Conservation (phyloP, 2,113 vertebrate genomes). For the Mionectes macconnelli region DNA sequence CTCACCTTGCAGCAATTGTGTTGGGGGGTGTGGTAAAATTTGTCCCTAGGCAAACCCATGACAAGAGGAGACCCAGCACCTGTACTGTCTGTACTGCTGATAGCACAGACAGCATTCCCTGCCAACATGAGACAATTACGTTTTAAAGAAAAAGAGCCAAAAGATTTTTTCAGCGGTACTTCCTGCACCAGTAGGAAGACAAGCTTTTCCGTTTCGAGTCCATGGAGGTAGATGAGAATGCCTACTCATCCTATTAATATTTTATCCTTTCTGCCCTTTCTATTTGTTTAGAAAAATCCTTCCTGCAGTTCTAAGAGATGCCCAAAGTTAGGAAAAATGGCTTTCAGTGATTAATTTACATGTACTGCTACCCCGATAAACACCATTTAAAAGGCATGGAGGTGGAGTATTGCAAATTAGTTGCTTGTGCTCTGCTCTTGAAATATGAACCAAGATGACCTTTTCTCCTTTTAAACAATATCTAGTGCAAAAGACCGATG, state of each 20-base stretch:
- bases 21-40: too few relatives aligned
- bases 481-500: neutral
- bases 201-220: neutral
- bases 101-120: neutral
- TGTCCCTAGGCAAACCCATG: too few relatives aligned
- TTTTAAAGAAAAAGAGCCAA: neutral
- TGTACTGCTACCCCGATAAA: neutral
- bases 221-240: neutral
- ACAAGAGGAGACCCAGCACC: neutral
- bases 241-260: neutral
- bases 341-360: neutral
- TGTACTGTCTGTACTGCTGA: neutral
- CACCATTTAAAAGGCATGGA: neutral
- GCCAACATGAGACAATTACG: neutral
- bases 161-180: neutral
- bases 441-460: neutral
- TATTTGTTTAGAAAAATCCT: neutral
- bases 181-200: neutral
- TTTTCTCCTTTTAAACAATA: neutral
- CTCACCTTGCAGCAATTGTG: too few relatives aligned
- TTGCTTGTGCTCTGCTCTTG: neutral
- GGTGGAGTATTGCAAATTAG: neutral
- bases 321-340: neutral
- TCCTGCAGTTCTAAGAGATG: neutral
- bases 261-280: neutral